These are phyloP conservation scores for Azorinus chamasolen DNA, from an alignment of 2,888 invertebrate genomes.

Conservation along the genomic window DNA sequence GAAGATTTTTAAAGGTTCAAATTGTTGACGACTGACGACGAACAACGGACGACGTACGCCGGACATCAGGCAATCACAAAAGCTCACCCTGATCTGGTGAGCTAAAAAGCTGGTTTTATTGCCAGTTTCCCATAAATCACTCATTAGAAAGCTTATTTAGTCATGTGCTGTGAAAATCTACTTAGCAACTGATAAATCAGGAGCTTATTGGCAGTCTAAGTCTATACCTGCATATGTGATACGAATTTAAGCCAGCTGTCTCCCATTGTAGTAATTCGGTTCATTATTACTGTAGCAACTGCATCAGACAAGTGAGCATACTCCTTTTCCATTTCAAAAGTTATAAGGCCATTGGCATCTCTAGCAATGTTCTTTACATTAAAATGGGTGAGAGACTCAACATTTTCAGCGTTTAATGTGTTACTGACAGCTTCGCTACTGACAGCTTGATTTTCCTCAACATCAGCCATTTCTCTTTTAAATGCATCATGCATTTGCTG, in stretches of 20 bases:
- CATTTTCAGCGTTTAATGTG: background rate
- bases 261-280: conserved; percentile 18
- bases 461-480: background rate
- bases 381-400: background rate
- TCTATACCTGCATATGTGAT: conserved; percentile 27
- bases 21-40: no score
- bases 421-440: background rate
- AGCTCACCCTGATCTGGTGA: no score
- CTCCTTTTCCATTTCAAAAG: conserved; percentile 50
- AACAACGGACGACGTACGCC: no score
- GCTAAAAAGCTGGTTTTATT: no score
- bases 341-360: conserved; percentile 18
- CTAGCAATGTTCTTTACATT: conserved; percentile 32
- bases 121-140: no score
- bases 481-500: background rate
- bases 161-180: no score
- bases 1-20: no score
- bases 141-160: no score
- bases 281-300: conserved; percentile 22
- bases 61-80: no score
- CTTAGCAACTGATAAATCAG: no score
- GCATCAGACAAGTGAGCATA: conserved; percentile 28
- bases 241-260: conserved; percentile 6
- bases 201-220: no score
- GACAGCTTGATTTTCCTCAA: background rate